These are phyloP conservation scores for Onychomys arenicola DNA, from an alignment of 2,797 vertebrate genomes.

Conservation along the genomic window DNA sequence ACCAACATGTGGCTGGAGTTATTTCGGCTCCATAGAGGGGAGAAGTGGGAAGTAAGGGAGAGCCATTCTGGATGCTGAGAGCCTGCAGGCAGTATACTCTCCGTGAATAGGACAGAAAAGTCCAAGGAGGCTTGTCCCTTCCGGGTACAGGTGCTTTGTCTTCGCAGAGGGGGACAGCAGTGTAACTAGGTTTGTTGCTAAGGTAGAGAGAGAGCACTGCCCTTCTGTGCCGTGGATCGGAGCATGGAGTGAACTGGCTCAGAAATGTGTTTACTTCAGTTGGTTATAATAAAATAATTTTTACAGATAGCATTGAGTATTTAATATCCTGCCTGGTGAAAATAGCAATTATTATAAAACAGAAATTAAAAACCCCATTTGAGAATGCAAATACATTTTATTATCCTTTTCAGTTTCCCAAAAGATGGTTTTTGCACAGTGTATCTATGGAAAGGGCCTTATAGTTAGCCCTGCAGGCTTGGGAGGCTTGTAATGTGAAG, in stretches of 20 bases:
- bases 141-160: background rate
- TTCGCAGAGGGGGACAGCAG: background rate
- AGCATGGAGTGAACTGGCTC: background rate
- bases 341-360: background rate
- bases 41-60: background rate
- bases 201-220: background rate
- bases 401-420: constrained; percentile 34
- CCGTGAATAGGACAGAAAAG: background rate
- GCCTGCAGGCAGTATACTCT: background rate
- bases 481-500: background rate
- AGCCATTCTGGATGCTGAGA: background rate
- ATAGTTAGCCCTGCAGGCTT: background rate
- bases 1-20: background rate
- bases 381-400: background rate
- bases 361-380: background rate
- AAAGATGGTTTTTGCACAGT: background rate
- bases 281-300: background rate
- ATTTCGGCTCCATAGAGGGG: background rate
- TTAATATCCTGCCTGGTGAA: background rate
- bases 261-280: background rate
- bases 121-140: background rate
- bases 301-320: background rate
- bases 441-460: background rate
- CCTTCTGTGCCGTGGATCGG: background rate
- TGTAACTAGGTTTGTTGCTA: background rate